Evolutionary conservation across 1,140 invertebrate genomes (phyloP), one percentile per base, ranked within the genome.

Genomic region (Drosophila saltans): DNA sequence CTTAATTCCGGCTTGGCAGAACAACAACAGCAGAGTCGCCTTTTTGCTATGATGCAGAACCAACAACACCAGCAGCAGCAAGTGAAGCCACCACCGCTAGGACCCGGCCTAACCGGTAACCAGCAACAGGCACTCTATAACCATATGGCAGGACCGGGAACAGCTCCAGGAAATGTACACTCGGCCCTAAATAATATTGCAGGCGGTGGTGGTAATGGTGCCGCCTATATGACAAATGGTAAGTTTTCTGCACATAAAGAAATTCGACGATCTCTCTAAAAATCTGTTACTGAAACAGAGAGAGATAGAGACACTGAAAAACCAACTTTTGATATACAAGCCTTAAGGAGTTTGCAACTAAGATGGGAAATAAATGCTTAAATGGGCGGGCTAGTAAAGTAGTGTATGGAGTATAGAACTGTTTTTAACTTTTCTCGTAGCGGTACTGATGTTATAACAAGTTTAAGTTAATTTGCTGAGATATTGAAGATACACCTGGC

Each of bases 31-130:
- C 83, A 89, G n/a, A 89, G 85, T 30, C 78, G 85, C 1, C 75
- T 90, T 0, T 89, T 89, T 63, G 75, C 69, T 28, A 89, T 89
- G 78, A 88, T 88, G 84, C 85, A 90, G 40, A 80, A 73, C 52
- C 72, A 74, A 8, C 88, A 90, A 11, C 86, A 85, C n/a, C 74
- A 81, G 7, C 62, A 80, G 26, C 78, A 78, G 59, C 78, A 58
- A 11, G 41, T 63, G 4, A 81, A 81, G 40, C 58, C 70, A 8
- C 61, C 73, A 0, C 16, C 60, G 45, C 68, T 68, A 8, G 74
- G 66, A 9, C 73, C 39, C 30, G 69, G 62, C 39, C 11, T 72
- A 74, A 9, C 65, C 2, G 48, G 62, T 5, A 76, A 62, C 43
- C 64, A 62, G 43, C 65, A 40, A 21, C 61, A 58, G 41, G 41